phyloP scores from a whole-genome alignment of 2,113 vertebrate species.

The Acrocephalus kingi region DNA sequence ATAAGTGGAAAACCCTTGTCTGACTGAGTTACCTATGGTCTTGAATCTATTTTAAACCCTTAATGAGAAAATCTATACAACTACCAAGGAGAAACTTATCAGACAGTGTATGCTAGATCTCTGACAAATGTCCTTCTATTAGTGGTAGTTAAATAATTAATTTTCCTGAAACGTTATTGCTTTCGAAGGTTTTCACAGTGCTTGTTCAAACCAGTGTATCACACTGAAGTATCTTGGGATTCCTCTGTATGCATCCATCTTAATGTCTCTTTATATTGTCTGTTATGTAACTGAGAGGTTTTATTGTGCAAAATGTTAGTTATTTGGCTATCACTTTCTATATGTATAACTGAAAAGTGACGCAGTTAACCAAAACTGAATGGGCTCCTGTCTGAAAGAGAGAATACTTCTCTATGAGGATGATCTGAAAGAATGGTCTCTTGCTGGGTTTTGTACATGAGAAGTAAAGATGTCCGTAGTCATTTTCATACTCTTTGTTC shows the following conservation, averaged over 20 bases:
- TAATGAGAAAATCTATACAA: background rate
- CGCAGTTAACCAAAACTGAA: background rate
- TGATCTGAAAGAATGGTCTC: background rate
- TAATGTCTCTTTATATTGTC: background rate
- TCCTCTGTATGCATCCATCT: background rate
- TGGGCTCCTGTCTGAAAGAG: background rate
- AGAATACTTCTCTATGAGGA: background rate
- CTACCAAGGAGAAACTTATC: background rate
- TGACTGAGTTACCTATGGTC: background rate
- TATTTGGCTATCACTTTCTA: background rate
- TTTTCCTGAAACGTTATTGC: background rate
- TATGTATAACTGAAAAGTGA: background rate
- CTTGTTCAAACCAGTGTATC: background rate
- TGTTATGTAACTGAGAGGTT: background rate
- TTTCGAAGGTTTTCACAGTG: background rate
- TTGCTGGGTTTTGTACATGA: background rate
- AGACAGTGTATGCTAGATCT: background rate
- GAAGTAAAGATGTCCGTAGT: background rate
- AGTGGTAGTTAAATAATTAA: background rate
- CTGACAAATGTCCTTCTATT: background rate
- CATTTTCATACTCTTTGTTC: background rate
- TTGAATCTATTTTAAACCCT: slow-evolving; percentile 4
- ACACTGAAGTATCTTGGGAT: background rate
- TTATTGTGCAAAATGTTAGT: background rate
- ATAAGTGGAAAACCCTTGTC: background rate